phyloP scores from a whole-genome alignment of 2,113 vertebrate species.

The Macquaria australasica region DNA sequence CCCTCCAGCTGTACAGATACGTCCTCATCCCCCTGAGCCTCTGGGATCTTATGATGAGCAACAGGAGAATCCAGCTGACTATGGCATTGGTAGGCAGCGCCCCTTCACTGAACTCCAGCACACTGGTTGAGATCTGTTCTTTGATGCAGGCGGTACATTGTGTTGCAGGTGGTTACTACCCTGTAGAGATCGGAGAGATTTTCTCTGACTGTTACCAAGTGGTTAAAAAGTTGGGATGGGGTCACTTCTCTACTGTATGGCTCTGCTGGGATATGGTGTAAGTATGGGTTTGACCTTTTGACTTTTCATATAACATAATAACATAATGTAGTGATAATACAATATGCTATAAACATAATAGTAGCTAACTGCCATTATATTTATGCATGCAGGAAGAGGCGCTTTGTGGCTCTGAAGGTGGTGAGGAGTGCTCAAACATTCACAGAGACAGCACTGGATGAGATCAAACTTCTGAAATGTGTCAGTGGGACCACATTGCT shows the following conservation, averaged over 20 bases:
- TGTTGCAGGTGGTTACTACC: slow-evolving; percentile 81
- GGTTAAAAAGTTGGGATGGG: slow-evolving; percentile 83
- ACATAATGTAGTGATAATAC: not conserved
- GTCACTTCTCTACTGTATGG: slow-evolving; percentile 85
- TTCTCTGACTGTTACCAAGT: slow-evolving; percentile 82
- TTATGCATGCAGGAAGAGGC: slow-evolving; percentile 69
- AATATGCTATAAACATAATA: not conserved
- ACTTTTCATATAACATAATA: not conserved
- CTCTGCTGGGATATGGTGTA: slow-evolving; percentile 83
- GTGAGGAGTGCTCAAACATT: slow-evolving; percentile 91
- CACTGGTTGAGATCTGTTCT: not conserved
- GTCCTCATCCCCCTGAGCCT: slow-evolving; percentile 31
- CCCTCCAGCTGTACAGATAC: slow-evolving; percentile 5
- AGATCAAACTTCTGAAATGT: slow-evolving; percentile 90
- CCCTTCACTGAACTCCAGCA: not conserved
- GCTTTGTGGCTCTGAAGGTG: slow-evolving; percentile 89
- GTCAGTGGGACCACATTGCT: slow-evolving; percentile 64
- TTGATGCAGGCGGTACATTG: not conserved
- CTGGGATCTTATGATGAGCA: slow-evolving; percentile 67
- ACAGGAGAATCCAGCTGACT: slow-evolving; percentile 81
- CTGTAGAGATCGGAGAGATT: slow-evolving; percentile 78
- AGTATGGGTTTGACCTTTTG: slow-evolving; percentile 50
- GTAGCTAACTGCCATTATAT: slow-evolving; percentile 29
- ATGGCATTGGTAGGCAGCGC: slow-evolving; percentile 71
- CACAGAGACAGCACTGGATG: slow-evolving; percentile 91